These are phyloP conservation scores for Machimus atricapillus DNA, from an alignment of 2,888 invertebrate species.

Conservation along the genomic window DNA sequence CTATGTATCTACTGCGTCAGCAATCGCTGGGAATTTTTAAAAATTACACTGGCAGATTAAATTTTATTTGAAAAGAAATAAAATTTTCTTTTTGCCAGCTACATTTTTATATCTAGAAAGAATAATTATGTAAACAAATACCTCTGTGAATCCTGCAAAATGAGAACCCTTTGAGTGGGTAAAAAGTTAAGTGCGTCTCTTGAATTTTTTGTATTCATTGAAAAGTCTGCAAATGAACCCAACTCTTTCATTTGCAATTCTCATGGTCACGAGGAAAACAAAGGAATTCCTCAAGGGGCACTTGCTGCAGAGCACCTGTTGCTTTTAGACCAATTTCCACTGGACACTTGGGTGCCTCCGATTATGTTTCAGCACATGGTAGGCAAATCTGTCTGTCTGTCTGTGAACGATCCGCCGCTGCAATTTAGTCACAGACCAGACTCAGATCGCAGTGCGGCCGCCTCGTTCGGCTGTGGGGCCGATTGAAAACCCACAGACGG, in stretches of 20 bases:
- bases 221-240: background rate
- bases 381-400: background rate
- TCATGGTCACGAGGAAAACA: background rate
- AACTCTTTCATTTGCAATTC: background rate
- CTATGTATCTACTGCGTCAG: too few relatives aligned
- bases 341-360: background rate
- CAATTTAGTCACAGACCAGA: background rate
- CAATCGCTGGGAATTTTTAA: too few relatives aligned
- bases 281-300: background rate
- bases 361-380: background rate
- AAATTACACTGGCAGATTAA: background rate
- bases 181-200: background rate
- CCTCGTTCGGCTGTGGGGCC: background rate
- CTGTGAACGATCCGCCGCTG: background rate
- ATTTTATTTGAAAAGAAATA: background rate
- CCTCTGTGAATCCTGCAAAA: too few relatives aligned
- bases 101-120: background rate
- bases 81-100: background rate
- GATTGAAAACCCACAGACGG: background rate
- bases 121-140: background rate
- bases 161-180: background rate
- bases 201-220: background rate
- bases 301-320: background rate
- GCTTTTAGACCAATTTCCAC: background rate
- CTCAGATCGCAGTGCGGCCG: background rate